These are phyloP conservation scores for Psococerastis gibbosa DNA, from an alignment of 2,888 invertebrate genomes.

Conservation along the genomic window DNA sequence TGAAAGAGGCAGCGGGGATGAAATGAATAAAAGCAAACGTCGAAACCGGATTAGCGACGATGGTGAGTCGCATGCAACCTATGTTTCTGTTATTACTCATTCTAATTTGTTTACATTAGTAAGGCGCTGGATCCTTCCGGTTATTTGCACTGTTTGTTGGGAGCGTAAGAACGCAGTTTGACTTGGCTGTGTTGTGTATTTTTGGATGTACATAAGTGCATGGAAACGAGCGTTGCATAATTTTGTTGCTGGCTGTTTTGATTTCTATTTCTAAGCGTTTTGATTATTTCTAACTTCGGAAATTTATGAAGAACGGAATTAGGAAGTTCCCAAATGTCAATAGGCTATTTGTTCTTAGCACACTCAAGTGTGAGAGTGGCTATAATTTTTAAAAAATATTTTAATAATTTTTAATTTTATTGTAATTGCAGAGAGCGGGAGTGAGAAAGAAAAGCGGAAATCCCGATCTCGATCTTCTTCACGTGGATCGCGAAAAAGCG, in stretches of 20 bases:
- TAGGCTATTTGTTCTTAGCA: not conserved
- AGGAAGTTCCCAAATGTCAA: not conserved
- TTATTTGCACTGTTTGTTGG: too few species aligned
- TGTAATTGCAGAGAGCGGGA: constrained; percentile 5
- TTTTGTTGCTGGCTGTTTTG: too few species aligned
- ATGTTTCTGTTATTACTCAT: not conserved
- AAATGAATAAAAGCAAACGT: constrained; percentile 1
- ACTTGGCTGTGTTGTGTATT: too few species aligned
- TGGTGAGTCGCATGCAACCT: not conserved
- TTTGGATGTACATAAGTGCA: too few species aligned
- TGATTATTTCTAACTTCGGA: too few species aligned
- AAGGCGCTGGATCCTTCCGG: too few species aligned
- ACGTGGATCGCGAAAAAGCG: constrained; percentile 11
- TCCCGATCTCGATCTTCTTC: constrained; percentile 8
- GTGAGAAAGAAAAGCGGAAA: not conserved
- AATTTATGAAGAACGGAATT: too few species aligned
- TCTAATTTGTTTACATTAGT: too few species aligned
- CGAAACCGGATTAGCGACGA: not conserved
- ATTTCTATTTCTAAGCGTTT: too few species aligned
- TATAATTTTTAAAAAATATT: constrained; percentile 12
- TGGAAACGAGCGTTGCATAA: too few species aligned
- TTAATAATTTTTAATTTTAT: constrained; percentile 10
- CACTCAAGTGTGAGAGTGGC: not conserved
- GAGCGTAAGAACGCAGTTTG: too few species aligned
- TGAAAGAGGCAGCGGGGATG: constrained; percentile 15